Evolutionary conservation across 2,113 vertebrate genomes (phyloP), one percentile per base, ranked within the genome.

Genomic region (Sarotherodon lohbergeri): DNA sequence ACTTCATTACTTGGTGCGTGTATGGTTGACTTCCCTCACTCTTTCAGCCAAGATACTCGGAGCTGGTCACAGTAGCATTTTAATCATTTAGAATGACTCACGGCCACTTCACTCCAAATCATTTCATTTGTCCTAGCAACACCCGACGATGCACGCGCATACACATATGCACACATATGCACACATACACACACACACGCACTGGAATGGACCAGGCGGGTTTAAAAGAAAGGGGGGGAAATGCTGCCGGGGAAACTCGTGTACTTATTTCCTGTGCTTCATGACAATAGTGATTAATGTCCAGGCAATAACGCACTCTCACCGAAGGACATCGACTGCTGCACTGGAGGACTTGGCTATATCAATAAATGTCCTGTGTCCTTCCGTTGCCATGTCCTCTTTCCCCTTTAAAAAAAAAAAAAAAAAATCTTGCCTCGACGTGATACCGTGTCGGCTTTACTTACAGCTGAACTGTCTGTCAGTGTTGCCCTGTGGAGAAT

Each of bases 241-340:
- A 91, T 84, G 93, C 92, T 92, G 86, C 29, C 83, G 85, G 83
- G 89, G 81, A 86, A 84, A 84, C 84, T 22, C 68, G 71, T 92
- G 68, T 52, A 92, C 93, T 91, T 92, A 89, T 91, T 90, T 94
- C 91, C 88, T 88, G 80, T 88, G 90, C 90, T 94, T 94, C 93
- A 88, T 95, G 95, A 93, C 90, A 93, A 90, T 91, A 66, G 91
- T 96, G 95, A 96, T 96, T 94, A 95, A 96, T 96, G 94, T 91
- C 81, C 86, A 91, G 68, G 82, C 93, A 95, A 94, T 95, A 93
- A 95, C 91, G 84, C 87, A 73, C 88, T 92, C 94, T 93, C 94
- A 95, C 92, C 86, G 87, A 95, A 95, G 93, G 94, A 96, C 93
- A 86, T 92, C 89, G 89, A 90, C 92, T 81, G 88, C 91, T 93